Conservation (phyloP, 2,888 invertebrate species). For the Tyria jacobaeae region DNA sequence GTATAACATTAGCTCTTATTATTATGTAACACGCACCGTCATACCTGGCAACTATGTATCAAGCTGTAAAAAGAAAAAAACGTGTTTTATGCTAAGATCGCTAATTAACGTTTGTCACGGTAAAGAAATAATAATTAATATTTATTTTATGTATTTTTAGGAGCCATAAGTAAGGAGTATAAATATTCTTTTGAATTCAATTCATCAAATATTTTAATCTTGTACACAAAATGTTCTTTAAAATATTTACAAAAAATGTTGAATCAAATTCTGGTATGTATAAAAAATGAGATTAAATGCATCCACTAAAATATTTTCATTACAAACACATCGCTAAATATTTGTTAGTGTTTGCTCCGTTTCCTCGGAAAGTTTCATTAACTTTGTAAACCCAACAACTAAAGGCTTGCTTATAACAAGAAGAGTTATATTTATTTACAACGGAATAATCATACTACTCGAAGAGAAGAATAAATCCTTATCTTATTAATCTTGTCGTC, state of each 20-base stretch:
- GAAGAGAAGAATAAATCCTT: too few species aligned
- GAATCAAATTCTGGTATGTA: slow-evolving; percentile 18
- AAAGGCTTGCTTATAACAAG: neutral
- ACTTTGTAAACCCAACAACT: neutral
- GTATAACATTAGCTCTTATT: slow-evolving; percentile 55
- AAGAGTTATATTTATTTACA: too few species aligned
- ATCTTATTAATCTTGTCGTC: too few species aligned
- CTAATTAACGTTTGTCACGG: too few species aligned
- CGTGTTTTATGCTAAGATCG: neutral
- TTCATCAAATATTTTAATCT: neutral
- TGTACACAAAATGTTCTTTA: neutral
- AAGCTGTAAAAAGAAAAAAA: slow-evolving; percentile 14
- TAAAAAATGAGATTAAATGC: slow-evolving; percentile 16
- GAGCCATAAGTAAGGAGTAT: too few species aligned
- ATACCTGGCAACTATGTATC: slow-evolving; percentile 34
- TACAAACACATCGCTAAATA: slow-evolving; percentile 49
- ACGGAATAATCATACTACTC: too few species aligned
- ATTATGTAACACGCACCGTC: slow-evolving; percentile 19
- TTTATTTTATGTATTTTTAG: too few species aligned
- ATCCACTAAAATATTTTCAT: slow-evolving; percentile 38
- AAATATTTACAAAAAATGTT: slow-evolving; percentile 4
- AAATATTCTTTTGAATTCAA: neutral
- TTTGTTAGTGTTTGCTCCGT: slow-evolving; percentile 33
- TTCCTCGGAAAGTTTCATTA: slow-evolving; percentile 21
- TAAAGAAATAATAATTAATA: too few species aligned